Base-by-base conservation (phyloP, 2,113 vertebrate genomes). In the Dicrurus megarhynchus region DNA sequence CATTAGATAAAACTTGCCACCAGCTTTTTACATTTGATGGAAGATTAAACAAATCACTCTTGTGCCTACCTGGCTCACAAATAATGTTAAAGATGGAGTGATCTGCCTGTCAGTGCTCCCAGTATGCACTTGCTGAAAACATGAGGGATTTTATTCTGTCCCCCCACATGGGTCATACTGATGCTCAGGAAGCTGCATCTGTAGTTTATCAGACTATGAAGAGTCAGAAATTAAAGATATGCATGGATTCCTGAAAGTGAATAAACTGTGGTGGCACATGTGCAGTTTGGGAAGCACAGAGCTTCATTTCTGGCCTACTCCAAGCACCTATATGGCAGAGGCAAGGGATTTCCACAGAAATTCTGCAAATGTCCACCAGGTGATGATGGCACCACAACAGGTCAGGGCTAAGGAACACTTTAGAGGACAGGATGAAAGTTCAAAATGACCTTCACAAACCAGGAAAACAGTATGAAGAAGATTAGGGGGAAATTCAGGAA, bases 1-100 rank as follows among this genome's bases (percentile, higher is more conserved):
- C 65, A 73, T 87, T 82, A 77, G 49, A 88, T 92, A 95, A 84
- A 84, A 49, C 41, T 92, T 95, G 81, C 74, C 77, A 46, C 42
- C 49, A 41, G 37, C 52, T 90, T 92, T 90, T 77, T 84, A 57
- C 17, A 12, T 60, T 50, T 67, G 79, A 88, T 70, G 21, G 61
- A 84, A 82, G 60, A 73, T 0, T 2, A 28, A 90, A 56, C 27
- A 84, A 86, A 55, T 65, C 37, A 35, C 68, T 59, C 47, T 22
- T 92, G 37, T 5, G 6, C 53, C 61, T 92, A 53, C 63, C 35
- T 46, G 53, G 22, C 37, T 88, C 53, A 16, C 59, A 90, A 79
- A 85, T 57, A 74, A 32, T 3, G 5, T 47, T 87, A 41, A 82
- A 47, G 49, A 49, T 17, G 5, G 44, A 2, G 30, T 60, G 57